Percentiles rank a stretch among this genome's conserved stretches.
Evolutionary conservation across 2,888 invertebrate genomes (phyloP).

Genomic region (Aphidoletes aphidimyza): DNA sequence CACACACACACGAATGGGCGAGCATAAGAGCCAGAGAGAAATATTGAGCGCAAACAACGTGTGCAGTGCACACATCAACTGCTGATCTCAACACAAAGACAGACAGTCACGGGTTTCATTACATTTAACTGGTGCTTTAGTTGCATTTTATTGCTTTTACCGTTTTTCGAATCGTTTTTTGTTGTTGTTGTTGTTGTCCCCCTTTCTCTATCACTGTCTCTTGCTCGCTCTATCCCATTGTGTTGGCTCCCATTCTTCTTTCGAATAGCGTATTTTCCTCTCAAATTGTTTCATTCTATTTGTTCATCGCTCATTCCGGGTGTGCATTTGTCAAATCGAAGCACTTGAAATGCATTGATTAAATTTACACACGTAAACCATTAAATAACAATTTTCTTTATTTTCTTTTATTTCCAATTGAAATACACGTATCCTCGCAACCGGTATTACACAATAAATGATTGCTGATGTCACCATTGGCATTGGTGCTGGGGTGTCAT

Average conservation of each 20-base stretch:
- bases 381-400: constrained; percentile 46
- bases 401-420: constrained; percentile 13
- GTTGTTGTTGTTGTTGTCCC: neutral
- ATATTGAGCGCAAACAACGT: neutral
- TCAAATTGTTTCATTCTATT: constrained; percentile 43
- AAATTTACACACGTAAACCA: constrained; percentile 46
- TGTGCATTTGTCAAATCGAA: constrained; percentile 21
- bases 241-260: neutral
- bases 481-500: neutral
- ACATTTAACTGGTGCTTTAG: constrained; percentile 20
- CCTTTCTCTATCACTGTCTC: too few species aligned
- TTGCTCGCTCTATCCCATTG: too few species aligned
- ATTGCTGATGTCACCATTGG: neutral
- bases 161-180: constrained; percentile 20
- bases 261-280: neutral
- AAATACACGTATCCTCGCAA: constrained; percentile 23
- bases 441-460: constrained; percentile 38
- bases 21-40: too few species aligned
- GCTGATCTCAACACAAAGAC: neutral
- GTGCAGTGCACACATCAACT: neutral
- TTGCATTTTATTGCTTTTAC: constrained; percentile 5
- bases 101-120: constrained; percentile 1
- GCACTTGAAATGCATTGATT: constrained; percentile 29
- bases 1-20: too few species aligned
- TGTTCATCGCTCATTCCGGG: neutral